phyloP scores from a whole-genome alignment of 2,888 invertebrate genomes.

The Noctua fimbriata region DNA sequence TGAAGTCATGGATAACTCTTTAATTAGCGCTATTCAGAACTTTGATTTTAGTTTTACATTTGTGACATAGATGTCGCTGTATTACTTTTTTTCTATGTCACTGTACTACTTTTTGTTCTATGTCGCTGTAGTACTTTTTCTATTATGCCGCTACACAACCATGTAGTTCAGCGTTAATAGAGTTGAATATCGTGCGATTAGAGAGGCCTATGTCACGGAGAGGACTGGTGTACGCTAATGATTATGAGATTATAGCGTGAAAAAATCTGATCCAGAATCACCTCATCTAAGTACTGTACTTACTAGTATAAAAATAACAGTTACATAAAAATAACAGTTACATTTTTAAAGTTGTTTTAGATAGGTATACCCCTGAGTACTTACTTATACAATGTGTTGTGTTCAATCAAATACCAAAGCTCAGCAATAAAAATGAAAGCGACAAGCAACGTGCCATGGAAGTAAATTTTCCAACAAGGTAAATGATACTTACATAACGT shows the following conservation, averaged over 20 bases:
- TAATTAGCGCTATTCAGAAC: too few species aligned
- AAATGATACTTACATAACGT: conserved; percentile 6
- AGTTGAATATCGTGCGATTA: not conserved
- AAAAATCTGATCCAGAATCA: too few species aligned
- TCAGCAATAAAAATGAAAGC: conserved; percentile 38
- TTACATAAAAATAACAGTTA: too few species aligned
- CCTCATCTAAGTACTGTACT: too few species aligned
- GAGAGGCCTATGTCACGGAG: not conserved
- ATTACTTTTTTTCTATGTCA: not conserved
- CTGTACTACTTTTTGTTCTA: too few species aligned
- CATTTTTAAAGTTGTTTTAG: not conserved
- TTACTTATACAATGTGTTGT: not conserved
- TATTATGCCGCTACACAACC: not conserved
- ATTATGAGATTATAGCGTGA: too few species aligned
- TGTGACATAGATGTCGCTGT: not conserved
- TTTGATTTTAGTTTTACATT: too few species aligned
- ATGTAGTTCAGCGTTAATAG: not conserved
- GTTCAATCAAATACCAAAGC: not conserved
- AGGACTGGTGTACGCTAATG: not conserved
- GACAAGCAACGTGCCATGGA: conserved; percentile 2
- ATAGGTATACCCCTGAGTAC: not conserved
- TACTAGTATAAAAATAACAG: too few species aligned
- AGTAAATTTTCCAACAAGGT: conserved; percentile 27
- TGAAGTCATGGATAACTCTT: too few species aligned
- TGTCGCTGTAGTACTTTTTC: too few species aligned